These are phyloP conservation scores for Napeogenes inachia DNA, from an alignment of 2,888 invertebrate species.

Conservation along the genomic window DNA sequence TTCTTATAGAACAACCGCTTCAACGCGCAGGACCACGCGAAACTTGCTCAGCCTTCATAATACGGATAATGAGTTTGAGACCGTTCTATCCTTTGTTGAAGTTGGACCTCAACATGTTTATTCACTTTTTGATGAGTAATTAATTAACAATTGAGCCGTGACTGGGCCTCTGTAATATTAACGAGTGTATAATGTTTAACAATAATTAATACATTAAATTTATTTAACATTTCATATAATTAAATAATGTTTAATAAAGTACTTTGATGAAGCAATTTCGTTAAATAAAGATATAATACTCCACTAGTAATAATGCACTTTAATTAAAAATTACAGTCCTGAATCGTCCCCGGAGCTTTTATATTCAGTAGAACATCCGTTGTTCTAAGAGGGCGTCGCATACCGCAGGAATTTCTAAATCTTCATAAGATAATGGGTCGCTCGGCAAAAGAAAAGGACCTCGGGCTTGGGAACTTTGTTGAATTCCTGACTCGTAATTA, in stretches of 20 bases:
- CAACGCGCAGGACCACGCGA: constrained; percentile 38
- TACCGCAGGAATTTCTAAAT: constrained; percentile 75
- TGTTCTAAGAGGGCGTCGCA: constrained; percentile 39
- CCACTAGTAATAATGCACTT: constrained; percentile 2
- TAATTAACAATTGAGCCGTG: constrained; percentile 13
- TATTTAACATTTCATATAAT: too few species aligned
- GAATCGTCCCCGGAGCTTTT: constrained; percentile 23
- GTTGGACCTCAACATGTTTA: constrained; percentile 21
- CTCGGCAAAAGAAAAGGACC: constrained; percentile 73
- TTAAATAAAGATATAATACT: not conserved
- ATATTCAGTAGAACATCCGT: constrained; percentile 33
- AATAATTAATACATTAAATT: not conserved
- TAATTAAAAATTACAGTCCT: constrained; percentile 29
- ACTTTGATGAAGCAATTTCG: not conserved
- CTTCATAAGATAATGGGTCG: constrained; percentile 78
- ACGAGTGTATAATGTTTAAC: not conserved
- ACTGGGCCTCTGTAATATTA: constrained; percentile 1
- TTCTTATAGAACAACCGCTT: constrained; percentile 49
- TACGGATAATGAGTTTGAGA: constrained; percentile 35
- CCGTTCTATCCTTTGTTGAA: constrained; percentile 24
- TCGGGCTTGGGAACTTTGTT: constrained; percentile 72
- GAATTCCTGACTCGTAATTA: constrained; percentile 78
- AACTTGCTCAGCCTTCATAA: constrained; percentile 47
- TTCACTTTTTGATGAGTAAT: constrained; percentile 22
- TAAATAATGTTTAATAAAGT: not conserved